Conservation (phyloP, 2,888 invertebrate species). For the Celastrina argiolus region DNA sequence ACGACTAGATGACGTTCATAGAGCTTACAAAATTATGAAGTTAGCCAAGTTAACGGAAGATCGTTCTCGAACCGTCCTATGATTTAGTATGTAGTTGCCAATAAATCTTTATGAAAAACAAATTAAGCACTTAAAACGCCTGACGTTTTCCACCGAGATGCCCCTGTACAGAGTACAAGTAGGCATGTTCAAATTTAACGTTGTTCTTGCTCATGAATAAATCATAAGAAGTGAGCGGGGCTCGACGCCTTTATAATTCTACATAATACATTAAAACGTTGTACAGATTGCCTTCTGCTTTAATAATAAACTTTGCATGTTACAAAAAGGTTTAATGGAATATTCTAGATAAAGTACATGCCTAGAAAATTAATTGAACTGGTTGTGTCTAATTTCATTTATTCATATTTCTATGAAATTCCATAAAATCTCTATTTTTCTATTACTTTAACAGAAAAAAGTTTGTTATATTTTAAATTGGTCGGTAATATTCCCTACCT, state of each 20-base stretch:
- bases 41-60: background rate
- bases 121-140: conserved; percentile 64
- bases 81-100: conserved; percentile 39
- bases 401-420: too few species aligned
- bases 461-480: too few species aligned
- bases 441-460: too few species aligned
- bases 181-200: conserved; percentile 72
- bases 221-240: conserved; percentile 73
- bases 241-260: conserved; percentile 74
- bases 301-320: conserved; percentile 57
- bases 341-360: background rate
- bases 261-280: conserved; percentile 76
- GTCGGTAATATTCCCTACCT: too few species aligned
- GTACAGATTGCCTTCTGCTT: conserved; percentile 74
- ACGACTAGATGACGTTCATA: background rate
- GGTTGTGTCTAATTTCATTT: too few species aligned
- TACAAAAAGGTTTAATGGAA: conserved; percentile 8
- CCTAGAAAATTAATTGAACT: background rate
- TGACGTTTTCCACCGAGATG: conserved; percentile 59
- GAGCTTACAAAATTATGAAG: background rate
- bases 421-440: too few species aligned
- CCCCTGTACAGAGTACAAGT: conserved; percentile 53
- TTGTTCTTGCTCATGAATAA: conserved; percentile 72
- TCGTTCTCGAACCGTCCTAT: background rate
- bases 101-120: conserved; percentile 53